phyloP scores from a whole-genome alignment of 2,113 vertebrate genomes.

The Hoplias malabaricus region DNA sequence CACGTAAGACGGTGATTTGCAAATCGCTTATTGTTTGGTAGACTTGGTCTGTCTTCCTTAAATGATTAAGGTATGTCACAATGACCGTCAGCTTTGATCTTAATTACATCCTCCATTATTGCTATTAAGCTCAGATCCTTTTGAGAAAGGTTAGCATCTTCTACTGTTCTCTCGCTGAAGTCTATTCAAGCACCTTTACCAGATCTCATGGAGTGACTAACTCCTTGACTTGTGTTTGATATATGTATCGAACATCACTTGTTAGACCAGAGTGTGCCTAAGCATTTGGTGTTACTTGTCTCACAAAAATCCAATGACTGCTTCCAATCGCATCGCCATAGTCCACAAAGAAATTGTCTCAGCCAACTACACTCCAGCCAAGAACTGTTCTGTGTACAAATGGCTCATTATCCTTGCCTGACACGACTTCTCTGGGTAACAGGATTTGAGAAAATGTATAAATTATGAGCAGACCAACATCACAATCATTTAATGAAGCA shows the following conservation, averaged over 20 bases:
- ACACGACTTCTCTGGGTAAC: constrained; percentile 33
- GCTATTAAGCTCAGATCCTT: constrained; percentile 12
- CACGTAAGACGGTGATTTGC: background rate
- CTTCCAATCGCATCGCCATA: constrained; percentile 32
- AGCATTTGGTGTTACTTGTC: constrained; percentile 6
- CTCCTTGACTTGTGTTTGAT: constrained; percentile 16
- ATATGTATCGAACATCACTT: too few species aligned
- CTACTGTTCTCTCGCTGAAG: background rate
- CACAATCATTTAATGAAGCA: constrained; percentile 34
- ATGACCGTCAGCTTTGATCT: background rate
- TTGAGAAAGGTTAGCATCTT: constrained; percentile 8
- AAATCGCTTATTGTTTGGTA: constrained; percentile 16
- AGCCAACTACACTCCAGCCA: constrained; percentile 20
- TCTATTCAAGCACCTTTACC: constrained; percentile 9
- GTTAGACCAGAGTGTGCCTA: background rate
- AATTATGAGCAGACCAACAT: constrained; percentile 34
- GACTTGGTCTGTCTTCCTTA: constrained; percentile 18
- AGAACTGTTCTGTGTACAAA: constrained; percentile 25
- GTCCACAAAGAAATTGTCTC: background rate
- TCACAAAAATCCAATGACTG: constrained; percentile 15
- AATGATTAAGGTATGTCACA: constrained; percentile 25
- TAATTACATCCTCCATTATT: constrained; percentile 16
- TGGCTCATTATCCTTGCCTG: constrained; percentile 32
- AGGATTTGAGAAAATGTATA: constrained; percentile 16
- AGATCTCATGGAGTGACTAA: constrained; percentile 1